Conservation (phyloP, 1,140 invertebrate species). For the Drosophila virilis region DNA sequence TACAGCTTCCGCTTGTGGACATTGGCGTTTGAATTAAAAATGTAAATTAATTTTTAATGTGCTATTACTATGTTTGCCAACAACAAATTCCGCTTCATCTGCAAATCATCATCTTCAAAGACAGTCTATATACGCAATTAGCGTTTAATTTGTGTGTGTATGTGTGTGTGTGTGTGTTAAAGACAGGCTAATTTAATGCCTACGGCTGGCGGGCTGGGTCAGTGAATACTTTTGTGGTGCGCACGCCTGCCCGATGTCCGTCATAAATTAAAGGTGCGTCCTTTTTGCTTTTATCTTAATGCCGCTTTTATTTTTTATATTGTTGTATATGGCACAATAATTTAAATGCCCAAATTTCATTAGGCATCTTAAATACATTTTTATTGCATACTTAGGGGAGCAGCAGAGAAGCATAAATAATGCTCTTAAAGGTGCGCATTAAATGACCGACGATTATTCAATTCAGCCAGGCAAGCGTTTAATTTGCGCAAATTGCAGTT, state of each 20-base stretch:
- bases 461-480: constrained; percentile 22
- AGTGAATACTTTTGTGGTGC: constrained; percentile 35
- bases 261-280: constrained; percentile 68
- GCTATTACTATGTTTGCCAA: constrained; percentile 21
- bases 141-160: constrained; percentile 71
- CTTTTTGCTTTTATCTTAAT: constrained; percentile 66
- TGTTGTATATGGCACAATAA: constrained; percentile 59
- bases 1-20: constrained; percentile 28
- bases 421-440: constrained; percentile 17
- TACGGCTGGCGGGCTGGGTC: neutral
- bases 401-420: constrained; percentile 25
- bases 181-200: constrained; percentile 33
- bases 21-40: constrained; percentile 65
- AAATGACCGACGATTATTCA: constrained; percentile 57
- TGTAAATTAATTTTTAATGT: constrained; percentile 78
- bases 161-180: constrained; percentile 14
- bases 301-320: constrained; percentile 25
- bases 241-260: constrained; percentile 20
- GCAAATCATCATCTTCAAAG: constrained; percentile 74
- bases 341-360: constrained; percentile 70
- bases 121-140: constrained; percentile 54
- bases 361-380: constrained; percentile 66
- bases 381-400: constrained; percentile 68
- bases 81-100: constrained; percentile 5
- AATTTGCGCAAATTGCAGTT: constrained; percentile 37